Base-by-base conservation (phyloP, 92 coral and sea anemone genomes). In the Muricea muricata region DNA sequence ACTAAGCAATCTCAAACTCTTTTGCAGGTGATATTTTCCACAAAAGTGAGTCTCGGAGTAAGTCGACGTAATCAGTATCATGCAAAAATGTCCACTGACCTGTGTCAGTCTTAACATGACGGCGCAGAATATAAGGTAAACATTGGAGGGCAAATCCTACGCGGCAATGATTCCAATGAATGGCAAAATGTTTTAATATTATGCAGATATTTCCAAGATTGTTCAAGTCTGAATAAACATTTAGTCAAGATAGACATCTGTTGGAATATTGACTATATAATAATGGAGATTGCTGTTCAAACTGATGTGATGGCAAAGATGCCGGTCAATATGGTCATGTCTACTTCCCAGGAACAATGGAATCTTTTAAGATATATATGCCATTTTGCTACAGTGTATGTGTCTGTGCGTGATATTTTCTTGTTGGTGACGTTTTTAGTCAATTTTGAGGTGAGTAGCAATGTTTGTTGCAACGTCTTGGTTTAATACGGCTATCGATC, bases 121-220 rank as follows among this genome's bases (percentile, higher is more conserved):
- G 32, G 66, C 66, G 66, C 66, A 58, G 66, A 58, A 58, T n/a
- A n/a, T 58, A 58, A 58, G 32, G 66, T 26, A 58, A 58, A 58
- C 66, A 25, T 58, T 58, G 66, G 32, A 58, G 66, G 66, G 66
- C 66, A 58, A 25, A 58, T 8, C 32, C 66, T 21, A 21, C 30
- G 32, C 66, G 66, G 66, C 66, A 26, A 58, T 20, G 66, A 58
- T 25, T 58, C 66, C 66, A 21, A 25, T 58, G 66, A 58, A 25
- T 58, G 32, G 66, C 18, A 58, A 58, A 58, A 58, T 58, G 66
- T 58, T 20, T 58, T 20, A 58, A 58, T 58, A 58, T 58, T 58
- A 25, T 58, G 30, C 66, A 25, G 66, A 58, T 58, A 58, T 58
- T 58, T 58, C 66, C 28, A 58, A 58, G 66, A 25, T 58, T 58